These are phyloP conservation scores for Hyles lineata DNA, from an alignment of 2,888 invertebrate genomes.

Conservation along the genomic window DNA sequence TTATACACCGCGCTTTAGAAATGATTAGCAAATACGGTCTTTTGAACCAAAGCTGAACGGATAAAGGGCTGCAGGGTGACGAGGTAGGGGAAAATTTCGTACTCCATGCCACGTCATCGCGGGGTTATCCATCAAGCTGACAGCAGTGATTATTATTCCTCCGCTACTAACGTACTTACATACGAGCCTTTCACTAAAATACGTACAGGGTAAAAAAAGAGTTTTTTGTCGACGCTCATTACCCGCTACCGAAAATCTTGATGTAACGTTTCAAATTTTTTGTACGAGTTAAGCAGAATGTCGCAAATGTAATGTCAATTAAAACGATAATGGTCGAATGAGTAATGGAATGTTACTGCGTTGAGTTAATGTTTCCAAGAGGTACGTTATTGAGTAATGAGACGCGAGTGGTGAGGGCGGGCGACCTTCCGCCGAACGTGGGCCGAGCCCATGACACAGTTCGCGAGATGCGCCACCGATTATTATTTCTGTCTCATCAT, in stretches of 20 bases:
- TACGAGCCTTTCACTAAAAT: constrained; percentile 60
- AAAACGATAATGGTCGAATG: constrained; percentile 36
- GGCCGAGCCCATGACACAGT: constrained; percentile 83
- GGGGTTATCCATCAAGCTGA: constrained; percentile 74
- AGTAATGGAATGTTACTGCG: constrained; percentile 45
- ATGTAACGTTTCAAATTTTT: background rate
- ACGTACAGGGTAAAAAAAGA: constrained; percentile 44
- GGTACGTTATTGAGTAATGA: constrained; percentile 63
- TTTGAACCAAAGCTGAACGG: constrained; percentile 12
- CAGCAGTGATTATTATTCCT: constrained; percentile 74
- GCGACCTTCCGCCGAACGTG: constrained; percentile 77
- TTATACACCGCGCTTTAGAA: background rate
- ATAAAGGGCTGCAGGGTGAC: constrained; percentile 42
- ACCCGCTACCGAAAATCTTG: constrained; percentile 7
- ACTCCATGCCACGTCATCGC: constrained; percentile 70
- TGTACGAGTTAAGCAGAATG: background rate
- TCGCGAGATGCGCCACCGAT: constrained; percentile 68
- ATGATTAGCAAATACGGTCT: background rate
- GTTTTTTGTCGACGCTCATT: background rate
- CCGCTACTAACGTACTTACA: constrained; percentile 54
- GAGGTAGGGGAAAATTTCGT: constrained; percentile 49
- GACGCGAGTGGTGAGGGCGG: constrained; percentile 63
- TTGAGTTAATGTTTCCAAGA: constrained; percentile 52
- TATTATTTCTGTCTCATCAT: constrained; percentile 76
- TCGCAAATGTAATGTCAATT: constrained; percentile 26